Evolutionary conservation across 2,797 vertebrate species (phyloP).

Genomic region (Petrocephalus sullivani): DNA sequence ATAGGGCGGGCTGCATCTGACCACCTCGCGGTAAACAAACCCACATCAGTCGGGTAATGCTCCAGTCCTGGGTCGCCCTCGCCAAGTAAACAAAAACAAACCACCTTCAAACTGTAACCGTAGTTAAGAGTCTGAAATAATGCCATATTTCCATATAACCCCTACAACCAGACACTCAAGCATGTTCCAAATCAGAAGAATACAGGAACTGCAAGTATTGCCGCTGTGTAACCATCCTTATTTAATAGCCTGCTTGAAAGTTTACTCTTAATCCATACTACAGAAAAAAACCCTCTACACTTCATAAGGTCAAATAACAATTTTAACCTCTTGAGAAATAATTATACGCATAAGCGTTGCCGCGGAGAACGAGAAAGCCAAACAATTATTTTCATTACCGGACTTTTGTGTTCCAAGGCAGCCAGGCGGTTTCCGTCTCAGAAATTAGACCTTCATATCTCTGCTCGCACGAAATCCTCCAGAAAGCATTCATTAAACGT

Average conservation of each 20-base stretch:
- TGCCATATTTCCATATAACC: neutral
- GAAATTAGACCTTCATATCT: neutral
- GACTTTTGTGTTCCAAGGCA: neutral
- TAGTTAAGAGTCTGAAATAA: neutral
- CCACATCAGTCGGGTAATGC: neutral
- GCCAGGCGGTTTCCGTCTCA: neutral
- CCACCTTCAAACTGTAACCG: neutral
- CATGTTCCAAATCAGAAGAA: neutral
- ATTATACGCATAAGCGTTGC: neutral
- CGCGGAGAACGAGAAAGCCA: neutral
- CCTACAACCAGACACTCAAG: neutral
- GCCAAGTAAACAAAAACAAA: neutral
- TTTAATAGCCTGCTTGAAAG: neutral
- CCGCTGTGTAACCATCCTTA: neutral
- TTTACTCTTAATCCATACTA: neutral
- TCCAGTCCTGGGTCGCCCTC: neutral
- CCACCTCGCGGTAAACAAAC: neutral
- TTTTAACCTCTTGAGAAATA: neutral
- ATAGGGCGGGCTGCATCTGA: neutral
- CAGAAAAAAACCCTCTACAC: neutral
- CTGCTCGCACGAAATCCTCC: neutral
- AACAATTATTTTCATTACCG: neutral
- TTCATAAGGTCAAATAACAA: slow-evolving; percentile 10
- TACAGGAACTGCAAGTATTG: neutral
- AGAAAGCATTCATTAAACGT: neutral